These are phyloP conservation scores for Damaliscus lunatus DNA, from an alignment of 2,113 vertebrate species.

Conservation along the genomic window DNA sequence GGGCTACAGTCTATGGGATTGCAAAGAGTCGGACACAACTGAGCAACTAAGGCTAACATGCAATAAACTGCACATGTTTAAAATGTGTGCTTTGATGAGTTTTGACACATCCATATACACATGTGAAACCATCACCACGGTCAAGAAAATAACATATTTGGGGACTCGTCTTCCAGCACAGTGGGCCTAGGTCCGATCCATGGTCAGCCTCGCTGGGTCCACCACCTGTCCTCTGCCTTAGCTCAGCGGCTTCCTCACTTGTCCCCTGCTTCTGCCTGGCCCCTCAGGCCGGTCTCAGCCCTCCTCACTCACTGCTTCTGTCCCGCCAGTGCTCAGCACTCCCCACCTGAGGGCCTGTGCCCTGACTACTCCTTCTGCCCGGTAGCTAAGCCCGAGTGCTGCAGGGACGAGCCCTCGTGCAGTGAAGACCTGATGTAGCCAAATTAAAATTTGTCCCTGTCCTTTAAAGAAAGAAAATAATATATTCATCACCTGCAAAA, in stretches of 20 bases:
- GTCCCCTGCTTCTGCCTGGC: neutral
- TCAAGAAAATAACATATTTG: neutral
- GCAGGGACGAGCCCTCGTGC: neutral
- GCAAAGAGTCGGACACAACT: neutral
- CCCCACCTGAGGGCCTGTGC: neutral
- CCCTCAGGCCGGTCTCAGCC: neutral
- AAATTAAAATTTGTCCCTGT: neutral
- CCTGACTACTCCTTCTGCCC: neutral
- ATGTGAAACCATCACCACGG: accelerated
- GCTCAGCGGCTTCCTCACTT: neutral
- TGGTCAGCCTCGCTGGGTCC: neutral
- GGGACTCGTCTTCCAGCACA: neutral
- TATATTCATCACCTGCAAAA: neutral
- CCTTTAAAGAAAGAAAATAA: neutral
- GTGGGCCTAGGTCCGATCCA: neutral
- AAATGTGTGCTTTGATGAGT: neutral
- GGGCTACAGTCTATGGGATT: neutral
- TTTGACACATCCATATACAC: neutral
- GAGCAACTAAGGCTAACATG: neutral
- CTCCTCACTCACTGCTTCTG: neutral
- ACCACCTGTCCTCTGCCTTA: neutral
- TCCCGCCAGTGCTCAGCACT: neutral
- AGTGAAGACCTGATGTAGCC: neutral
- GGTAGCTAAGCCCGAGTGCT: neutral
- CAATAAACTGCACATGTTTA: neutral